Conservation (phyloP, 92 coral and sea anemone species). For the Heliopora coerulea region DNA sequence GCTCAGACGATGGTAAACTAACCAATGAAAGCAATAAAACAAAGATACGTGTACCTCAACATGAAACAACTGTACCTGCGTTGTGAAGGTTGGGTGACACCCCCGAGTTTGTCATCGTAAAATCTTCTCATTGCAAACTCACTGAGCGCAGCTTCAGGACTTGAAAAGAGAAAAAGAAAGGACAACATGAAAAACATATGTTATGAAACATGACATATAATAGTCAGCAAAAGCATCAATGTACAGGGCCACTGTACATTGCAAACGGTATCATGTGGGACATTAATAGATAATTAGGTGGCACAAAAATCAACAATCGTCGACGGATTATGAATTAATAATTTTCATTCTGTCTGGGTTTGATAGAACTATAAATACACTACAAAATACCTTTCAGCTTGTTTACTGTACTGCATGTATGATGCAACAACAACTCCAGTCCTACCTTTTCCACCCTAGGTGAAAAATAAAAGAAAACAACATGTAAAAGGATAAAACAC, state of each 20-base stretch:
- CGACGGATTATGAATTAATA: too few species aligned
- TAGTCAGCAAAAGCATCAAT: too few species aligned
- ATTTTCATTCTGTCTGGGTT: too few species aligned
- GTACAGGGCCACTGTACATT: too few species aligned
- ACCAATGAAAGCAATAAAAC: background rate
- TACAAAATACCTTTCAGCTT: slow-evolving; percentile 95
- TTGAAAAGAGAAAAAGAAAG: slow-evolving; percentile 16
- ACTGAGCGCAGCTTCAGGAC: slow-evolving; percentile 92
- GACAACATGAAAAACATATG: background rate
- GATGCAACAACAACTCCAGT: slow-evolving; percentile 99
- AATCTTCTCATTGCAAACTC: slow-evolving; percentile 98
- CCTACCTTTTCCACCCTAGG: slow-evolving; percentile 96
- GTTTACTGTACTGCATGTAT: slow-evolving; percentile 96
- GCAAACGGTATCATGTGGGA: too few species aligned
- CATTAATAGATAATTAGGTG: too few species aligned
- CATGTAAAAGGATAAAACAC: background rate
- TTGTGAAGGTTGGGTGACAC: slow-evolving; percentile 95
- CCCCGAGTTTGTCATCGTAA: slow-evolving; percentile 84
- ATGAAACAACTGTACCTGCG: slow-evolving; percentile 60
- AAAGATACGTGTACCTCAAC: background rate
- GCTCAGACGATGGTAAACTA: background rate
- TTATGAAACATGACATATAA: background rate
- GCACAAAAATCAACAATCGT: too few species aligned
- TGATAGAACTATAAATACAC: too few species aligned
- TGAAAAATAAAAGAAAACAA: background rate